These are phyloP conservation scores for Mus minutoides DNA, from an alignment of 2,797 vertebrate genomes.

Conservation along the genomic window DNA sequence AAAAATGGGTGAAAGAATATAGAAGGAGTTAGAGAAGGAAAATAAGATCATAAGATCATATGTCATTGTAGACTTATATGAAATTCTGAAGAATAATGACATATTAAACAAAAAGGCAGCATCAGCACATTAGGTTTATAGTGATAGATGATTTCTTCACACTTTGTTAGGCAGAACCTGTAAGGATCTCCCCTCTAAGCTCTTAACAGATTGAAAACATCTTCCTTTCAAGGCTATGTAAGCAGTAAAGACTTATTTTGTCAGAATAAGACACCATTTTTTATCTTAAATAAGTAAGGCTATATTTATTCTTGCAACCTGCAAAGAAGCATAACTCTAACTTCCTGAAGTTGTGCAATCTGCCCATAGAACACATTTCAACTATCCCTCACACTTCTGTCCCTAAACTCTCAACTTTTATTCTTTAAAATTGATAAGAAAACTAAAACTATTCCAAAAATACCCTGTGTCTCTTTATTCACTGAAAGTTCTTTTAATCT, in stretches of 20 bases:
- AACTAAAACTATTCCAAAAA: not conserved
- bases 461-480: not conserved
- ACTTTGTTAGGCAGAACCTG: not conserved
- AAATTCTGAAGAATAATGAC: not conserved
- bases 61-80: not conserved
- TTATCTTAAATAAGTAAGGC: not conserved
- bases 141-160: not conserved
- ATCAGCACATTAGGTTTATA: conserved; percentile 16
- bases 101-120: not conserved
- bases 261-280: not conserved
- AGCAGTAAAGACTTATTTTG: not conserved
- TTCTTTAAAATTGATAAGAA: not conserved
- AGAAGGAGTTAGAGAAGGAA: not conserved
- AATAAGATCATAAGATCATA: not conserved
- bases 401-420: not conserved
- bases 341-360: not conserved
- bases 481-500: conserved; percentile 27
- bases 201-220: conserved; percentile 15
- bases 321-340: not conserved
- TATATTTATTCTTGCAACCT: not conserved
- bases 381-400: not conserved
- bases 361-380: not conserved
- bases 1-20: not conserved
- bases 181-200: not conserved
- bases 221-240: conserved; percentile 5